A percentile compares a stretch with the other conserved stretches of the same genome.
phyloP scores from a whole-genome alignment of 1,140 invertebrate genomes.

The Diorhabda sublineata region DNA sequence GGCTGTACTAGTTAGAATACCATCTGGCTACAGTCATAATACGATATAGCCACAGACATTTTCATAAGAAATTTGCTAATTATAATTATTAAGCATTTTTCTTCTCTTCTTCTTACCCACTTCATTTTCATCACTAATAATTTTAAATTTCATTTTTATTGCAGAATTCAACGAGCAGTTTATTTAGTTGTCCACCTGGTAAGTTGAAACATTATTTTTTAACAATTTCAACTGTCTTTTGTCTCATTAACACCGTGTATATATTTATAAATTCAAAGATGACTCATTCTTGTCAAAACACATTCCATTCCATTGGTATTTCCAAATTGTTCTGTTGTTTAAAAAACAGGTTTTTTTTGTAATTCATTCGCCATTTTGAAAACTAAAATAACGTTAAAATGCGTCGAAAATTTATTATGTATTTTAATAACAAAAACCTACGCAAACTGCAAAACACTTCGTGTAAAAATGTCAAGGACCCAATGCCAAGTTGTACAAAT shows the following conservation, averaged over 20 bases:
- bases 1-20: too few species aligned
- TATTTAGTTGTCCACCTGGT: constrained; percentile 39
- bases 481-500: not conserved
- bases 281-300: not conserved
- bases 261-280: not conserved
- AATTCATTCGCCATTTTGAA: too few species aligned
- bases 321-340: too few species aligned
- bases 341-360: too few species aligned
- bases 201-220: constrained; percentile 22
- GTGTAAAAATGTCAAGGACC: not conserved
- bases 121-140: not conserved
- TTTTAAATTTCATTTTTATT: constrained; percentile 18
- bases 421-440: not conserved
- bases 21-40: too few species aligned
- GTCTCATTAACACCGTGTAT: not conserved
- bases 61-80: too few species aligned
- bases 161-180: constrained; percentile 32
- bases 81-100: too few species aligned
- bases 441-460: not conserved
- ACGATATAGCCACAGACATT: too few species aligned
- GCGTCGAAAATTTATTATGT: too few species aligned
- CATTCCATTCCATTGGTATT: too few species aligned
- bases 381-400: too few species aligned
- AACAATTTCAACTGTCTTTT: not conserved
- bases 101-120: not conserved